Percentiles rank a stretch among this genome's conserved stretches.
phyloP scores from a whole-genome alignment of 2,888 invertebrate genomes.

The Meteorus cinctellus region DNA sequence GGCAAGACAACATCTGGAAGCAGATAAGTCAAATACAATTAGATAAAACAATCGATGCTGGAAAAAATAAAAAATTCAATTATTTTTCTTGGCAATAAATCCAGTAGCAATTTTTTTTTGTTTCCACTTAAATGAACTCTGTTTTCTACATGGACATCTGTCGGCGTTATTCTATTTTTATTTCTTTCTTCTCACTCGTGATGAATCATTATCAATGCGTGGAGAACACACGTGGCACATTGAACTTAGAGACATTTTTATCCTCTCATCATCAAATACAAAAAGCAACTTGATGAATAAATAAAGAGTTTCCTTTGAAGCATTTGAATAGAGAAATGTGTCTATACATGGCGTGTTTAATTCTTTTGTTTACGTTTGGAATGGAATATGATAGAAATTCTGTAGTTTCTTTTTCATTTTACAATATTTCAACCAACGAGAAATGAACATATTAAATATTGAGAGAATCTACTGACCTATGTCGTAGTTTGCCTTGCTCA shows the following conservation, averaged over 20 bases:
- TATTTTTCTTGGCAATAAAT: conserved; percentile 3
- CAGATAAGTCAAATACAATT: conserved; percentile 42
- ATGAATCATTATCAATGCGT: neutral
- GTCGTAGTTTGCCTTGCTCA: conserved; percentile 69
- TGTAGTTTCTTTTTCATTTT: neutral
- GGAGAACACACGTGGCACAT: conserved; percentile 9
- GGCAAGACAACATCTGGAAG: conserved; percentile 83
- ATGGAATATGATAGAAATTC: neutral
- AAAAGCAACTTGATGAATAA: neutral
- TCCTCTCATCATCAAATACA: neutral
- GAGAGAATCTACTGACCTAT: conserved; percentile 64
- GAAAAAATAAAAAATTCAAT: neutral
- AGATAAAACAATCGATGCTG: neutral
- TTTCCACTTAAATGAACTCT: neutral
- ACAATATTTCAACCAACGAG: neutral
- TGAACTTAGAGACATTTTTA: conserved; percentile 28
- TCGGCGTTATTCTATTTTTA: neutral
- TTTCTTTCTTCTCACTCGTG: neutral
- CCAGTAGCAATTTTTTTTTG: neutral
- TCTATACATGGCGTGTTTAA: neutral
- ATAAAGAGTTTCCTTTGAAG: neutral
- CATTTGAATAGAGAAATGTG: neutral
- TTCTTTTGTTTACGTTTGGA: neutral
- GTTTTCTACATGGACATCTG: neutral
- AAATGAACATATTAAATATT: conserved; percentile 11